Evolutionary conservation across 2,113 vertebrate genomes (phyloP), one percentile per base, ranked within the genome.

Genomic region (Phainopepla nitens): DNA sequence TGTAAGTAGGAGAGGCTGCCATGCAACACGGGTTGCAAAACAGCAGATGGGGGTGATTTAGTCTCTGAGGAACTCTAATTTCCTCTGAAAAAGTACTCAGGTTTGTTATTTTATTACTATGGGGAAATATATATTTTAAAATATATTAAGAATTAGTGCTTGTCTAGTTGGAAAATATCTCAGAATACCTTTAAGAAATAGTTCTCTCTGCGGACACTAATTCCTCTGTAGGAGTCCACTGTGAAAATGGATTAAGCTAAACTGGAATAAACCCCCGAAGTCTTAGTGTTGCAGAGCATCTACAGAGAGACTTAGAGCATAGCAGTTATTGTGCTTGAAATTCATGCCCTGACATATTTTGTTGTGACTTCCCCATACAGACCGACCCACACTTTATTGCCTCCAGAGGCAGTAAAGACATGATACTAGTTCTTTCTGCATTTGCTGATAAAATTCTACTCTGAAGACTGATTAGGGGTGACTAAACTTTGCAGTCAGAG

Each of bases 1-100:
- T 96, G 93, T 97, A 96, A 97, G 97, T 97, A 97, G 96, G 95
- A 95, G 72, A 97, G 89, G 82, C 93, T 97, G 97, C 95, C 97
- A 93, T 95, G 91, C 89, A 97, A 95, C 90, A 94, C 58, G 89
- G 93, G 95, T 93, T 97, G 91, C 65, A 93, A 97, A 97, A 95
- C 89, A 96, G 97, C 97, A 97, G 97, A 97, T 97, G 97, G 95
- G 90, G 79, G 89, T 95, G 94, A 97, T 97, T 97, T 94, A 90
- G 79, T 97, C 97, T 96, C 96, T 72, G 61, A 96, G 96, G 97
- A 96, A 87, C 94, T 92, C 94, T 96, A 94, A 97, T 97, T 97
- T 97, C 86, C 75, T 89, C 90, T 91, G 90, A 82, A 95, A 93
- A 97, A 96, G 78, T 96, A 93, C 79, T 93, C 91, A 87, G 87